Evolutionary conservation across 2,797 vertebrate species (phyloP).

Genomic region (Chelonia mydas): DNA sequence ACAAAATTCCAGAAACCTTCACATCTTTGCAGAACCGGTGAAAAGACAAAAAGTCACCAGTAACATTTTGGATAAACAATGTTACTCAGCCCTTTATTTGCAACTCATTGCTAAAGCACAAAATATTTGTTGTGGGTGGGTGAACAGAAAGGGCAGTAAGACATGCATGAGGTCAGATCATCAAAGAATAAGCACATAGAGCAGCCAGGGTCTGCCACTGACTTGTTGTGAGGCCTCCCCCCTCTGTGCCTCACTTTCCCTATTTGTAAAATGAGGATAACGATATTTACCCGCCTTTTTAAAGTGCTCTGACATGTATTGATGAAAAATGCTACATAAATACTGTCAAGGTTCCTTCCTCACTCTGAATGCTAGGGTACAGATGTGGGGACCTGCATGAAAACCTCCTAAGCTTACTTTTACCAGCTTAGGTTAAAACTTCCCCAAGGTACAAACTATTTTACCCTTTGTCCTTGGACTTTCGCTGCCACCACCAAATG

Average conservation of each 20-base stretch:
- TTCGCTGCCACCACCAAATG: no score
- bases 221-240: neutral
- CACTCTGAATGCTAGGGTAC: no score
- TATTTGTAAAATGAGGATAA: neutral
- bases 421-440: no score
- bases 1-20: neutral
- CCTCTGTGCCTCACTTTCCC: neutral
- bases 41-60: neutral
- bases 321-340: neutral
- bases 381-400: no score
- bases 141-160: neutral
- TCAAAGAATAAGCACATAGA: neutral
- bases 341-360: neutral
- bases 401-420: no score
- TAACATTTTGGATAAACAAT: neutral
- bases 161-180: neutral
- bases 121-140: neutral
- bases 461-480: no score
- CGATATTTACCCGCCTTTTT: neutral
- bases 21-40: neutral
- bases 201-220: neutral
- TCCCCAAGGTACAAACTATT: no score
- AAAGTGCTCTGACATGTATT: neutral
- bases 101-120: neutral
- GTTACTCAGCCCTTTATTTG: neutral